Evolutionary conservation across 92 coral and sea anemone genomes (phyloP), one percentile per base, ranked within the genome.

Genomic region (Scolanthus callimorphus): DNA sequence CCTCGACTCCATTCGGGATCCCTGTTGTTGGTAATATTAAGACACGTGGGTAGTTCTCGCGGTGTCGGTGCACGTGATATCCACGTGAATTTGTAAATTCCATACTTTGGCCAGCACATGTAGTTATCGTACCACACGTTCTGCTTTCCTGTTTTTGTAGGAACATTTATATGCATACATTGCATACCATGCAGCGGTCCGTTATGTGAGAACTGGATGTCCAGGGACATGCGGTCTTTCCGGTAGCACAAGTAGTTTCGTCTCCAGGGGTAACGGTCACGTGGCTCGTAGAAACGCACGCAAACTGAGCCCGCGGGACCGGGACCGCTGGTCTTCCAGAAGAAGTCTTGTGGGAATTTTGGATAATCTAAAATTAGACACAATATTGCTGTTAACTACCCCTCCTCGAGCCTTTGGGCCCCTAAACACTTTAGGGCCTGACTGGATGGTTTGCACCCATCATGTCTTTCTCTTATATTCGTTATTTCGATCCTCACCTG

Each of bases 281-380:
- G 76, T n/a, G 90, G 73, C 29, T 82, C 89, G 63, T 69, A 25
- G 3, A 87, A 57, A 2, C 49, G 31, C 23, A 73, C 59, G 55
- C 96, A 87, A 26, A 26, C 25, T 11, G 74, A 61, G 3, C 57
- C 27, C 2, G 62, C 10, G 9, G 59, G 55, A 0, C 59, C 25
- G 2, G 69, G 55, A 3, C 68, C 31, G 17, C 60, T 37, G 53
- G 64, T 51, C 12, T 53, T 67, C 74, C 74, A 67, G 56, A 58
- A 62, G 55, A 87, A 87, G 28, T 87, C 86, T 13, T 63, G 49
- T 22, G 96, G 90, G 29, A 83, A 87, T 39, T 69, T 44, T 1
- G 96, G 96, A 47, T 67, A 59, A 12, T 59, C 86, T 67, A 63
- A 2, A 25, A 27, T 34, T 6, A 34, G n/a, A n/a, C n/a, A n/a